These are phyloP conservation scores for Rhyzopertha dominica DNA, from an alignment of 1,140 invertebrate genomes.

Conservation along the genomic window DNA sequence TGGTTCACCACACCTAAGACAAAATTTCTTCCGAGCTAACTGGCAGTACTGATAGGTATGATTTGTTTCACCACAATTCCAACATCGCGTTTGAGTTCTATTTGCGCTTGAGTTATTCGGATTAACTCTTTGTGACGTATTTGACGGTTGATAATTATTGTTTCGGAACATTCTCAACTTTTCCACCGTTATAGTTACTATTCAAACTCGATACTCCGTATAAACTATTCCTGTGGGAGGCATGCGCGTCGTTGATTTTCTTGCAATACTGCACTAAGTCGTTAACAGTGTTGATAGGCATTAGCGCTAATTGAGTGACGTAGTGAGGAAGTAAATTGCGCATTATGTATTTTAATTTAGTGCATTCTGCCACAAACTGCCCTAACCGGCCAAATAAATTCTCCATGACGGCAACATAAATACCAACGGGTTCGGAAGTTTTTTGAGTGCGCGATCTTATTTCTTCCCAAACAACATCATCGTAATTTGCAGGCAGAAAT, in stretches of 20 bases:
- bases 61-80: slow-evolving; percentile 6
- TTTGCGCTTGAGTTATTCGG: background rate
- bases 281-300: slow-evolving; percentile 6
- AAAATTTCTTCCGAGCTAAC: background rate
- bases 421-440: slow-evolving; percentile 26
- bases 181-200: background rate
- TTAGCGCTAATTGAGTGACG: slow-evolving; percentile 19
- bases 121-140: background rate
- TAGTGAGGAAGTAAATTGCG: slow-evolving; percentile 35
- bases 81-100: background rate
- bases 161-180: background rate
- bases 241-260: slow-evolving; percentile 2
- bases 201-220: background rate
- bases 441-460: slow-evolving; percentile 32
- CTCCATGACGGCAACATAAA: slow-evolving; percentile 33
- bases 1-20: slow-evolving; percentile 1
- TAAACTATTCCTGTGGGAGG: background rate
- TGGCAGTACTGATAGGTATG: background rate
- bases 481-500: slow-evolving; percentile 25
- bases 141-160: background rate
- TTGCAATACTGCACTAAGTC: slow-evolving; percentile 11
- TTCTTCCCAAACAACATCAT: slow-evolving; percentile 33
- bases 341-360: slow-evolving; percentile 30
- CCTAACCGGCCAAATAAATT: slow-evolving; percentile 35
- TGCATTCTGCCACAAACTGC: slow-evolving; percentile 21